Conservation (phyloP, 1,140 invertebrate species). For the Drosophila subpulchrella region DNA sequence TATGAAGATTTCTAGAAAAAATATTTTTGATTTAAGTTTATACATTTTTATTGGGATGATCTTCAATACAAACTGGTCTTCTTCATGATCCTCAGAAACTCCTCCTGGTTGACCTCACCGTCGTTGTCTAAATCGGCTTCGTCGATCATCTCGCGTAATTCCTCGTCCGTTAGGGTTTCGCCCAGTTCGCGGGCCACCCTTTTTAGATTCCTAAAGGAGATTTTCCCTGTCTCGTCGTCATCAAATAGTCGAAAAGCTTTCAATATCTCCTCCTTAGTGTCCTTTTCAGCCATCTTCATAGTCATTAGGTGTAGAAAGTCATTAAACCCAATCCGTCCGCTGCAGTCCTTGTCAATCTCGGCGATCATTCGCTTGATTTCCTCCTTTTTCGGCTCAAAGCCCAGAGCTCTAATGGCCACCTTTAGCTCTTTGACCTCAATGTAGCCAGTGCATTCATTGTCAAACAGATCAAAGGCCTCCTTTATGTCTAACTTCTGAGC, state of each 20-base stretch:
- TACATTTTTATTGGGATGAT: no score
- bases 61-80: conserved; percentile 97
- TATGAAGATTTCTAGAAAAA: no score
- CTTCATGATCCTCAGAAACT: conserved; percentile 98
- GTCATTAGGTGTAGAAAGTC: conserved; percentile 97
- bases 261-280: conserved; percentile 97
- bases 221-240: conserved; percentile 97
- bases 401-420: conserved; percentile 95
- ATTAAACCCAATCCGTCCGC: conserved; percentile 94
- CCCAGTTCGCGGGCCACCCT: conserved; percentile 97
- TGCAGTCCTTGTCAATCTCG: conserved; percentile 94
- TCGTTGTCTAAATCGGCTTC: conserved; percentile 98
- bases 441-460: conserved; percentile 93
- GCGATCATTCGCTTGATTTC: conserved; percentile 97
- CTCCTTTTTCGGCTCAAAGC: conserved; percentile 98
- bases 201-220: conserved; percentile 98
- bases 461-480: conserved; percentile 98
- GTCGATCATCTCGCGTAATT: conserved; percentile 98
- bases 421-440: conserved; percentile 97
- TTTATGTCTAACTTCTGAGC: conserved; percentile 97
- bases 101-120: conserved; percentile 97
- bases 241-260: conserved; percentile 98
- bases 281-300: conserved; percentile 97
- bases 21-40: no score
- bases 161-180: conserved; percentile 97